These are phyloP conservation scores for Epinephelus fuscoguttatus DNA, from an alignment of 2,113 vertebrate species.

Conservation along the genomic window DNA sequence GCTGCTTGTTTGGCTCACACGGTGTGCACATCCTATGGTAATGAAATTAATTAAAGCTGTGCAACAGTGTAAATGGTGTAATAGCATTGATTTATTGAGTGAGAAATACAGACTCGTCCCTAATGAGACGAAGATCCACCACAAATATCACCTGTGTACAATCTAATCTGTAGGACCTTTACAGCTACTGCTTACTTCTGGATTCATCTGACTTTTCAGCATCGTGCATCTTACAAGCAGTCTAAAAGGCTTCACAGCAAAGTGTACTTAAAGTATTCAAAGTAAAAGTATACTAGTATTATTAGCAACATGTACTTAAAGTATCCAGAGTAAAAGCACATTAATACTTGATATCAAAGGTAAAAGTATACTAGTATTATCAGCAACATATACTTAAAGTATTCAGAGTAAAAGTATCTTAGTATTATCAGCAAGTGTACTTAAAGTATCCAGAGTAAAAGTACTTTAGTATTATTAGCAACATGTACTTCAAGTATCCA, in stretches of 20 bases:
- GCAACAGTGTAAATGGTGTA: conserved; percentile 35
- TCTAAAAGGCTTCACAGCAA: not conserved
- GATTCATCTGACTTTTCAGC: not conserved
- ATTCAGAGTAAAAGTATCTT: too few species aligned
- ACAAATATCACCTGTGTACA: conserved; percentile 14
- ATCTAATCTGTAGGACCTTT: not conserved
- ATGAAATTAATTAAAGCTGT: conserved; percentile 39
- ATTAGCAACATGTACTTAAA: too few species aligned
- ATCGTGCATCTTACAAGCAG: not conserved
- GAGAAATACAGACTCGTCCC: conserved; percentile 31
- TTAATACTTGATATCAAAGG: too few species aligned
- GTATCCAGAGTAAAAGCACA: too few species aligned
- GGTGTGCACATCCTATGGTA: conserved; percentile 13
- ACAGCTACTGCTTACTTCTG: not conserved
- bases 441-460: too few species aligned
- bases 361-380: too few species aligned
- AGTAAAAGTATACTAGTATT: too few species aligned
- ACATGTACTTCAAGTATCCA: too few species aligned
- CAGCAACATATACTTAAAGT: too few species aligned
- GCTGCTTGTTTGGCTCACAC: conserved; percentile 21
- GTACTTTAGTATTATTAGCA: too few species aligned
- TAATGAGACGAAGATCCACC: conserved; percentile 44
- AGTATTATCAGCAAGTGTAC: too few species aligned
- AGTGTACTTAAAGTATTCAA: too few species aligned
- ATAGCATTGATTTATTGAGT: conserved; percentile 48